Percentiles rank a stretch among this genome's conserved stretches.
phyloP scores from a whole-genome alignment of 2,797 vertebrate genomes.

The Moxostoma hubbsi region DNA sequence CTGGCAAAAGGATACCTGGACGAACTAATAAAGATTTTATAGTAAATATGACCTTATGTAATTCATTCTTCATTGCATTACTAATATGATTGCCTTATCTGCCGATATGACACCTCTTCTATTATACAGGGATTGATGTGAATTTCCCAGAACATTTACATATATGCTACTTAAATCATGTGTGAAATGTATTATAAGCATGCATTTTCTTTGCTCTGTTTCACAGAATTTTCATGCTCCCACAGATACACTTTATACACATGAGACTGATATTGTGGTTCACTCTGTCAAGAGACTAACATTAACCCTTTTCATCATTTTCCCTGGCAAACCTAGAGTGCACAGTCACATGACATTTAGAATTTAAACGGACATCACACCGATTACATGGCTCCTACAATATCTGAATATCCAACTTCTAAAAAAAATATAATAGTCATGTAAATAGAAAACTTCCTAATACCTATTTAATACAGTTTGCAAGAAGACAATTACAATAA shows the following conservation, averaged over 20 bases:
- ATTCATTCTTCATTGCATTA: not conserved
- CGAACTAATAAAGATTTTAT: not conserved
- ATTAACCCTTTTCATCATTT: conserved; percentile 34
- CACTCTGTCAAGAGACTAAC: conserved; percentile 30
- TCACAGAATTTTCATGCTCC: not conserved
- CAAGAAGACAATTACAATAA: too few species aligned
- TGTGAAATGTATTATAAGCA: not conserved
- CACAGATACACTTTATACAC: conserved; percentile 16
- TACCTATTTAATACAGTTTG: not conserved
- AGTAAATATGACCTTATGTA: not conserved
- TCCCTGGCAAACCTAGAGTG: conserved; percentile 8
- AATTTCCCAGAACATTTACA: not conserved
- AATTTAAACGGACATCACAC: too few species aligned
- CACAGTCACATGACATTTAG: too few species aligned
- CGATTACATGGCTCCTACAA: too few species aligned
- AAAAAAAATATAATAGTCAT: not conserved
- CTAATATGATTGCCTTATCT: too few species aligned
- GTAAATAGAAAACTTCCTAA: not conserved
- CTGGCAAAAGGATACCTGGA: not conserved
- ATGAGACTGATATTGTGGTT: conserved; percentile 28
- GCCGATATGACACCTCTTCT: not conserved
- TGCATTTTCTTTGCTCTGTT: conserved; percentile 20
- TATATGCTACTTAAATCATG: conserved; percentile 10
- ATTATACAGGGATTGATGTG: not conserved
- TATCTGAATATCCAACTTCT: not conserved